A percentile compares a stretch with the other conserved stretches of the same genome.
These are phyloP conservation scores for Molossus alvarezi DNA, from an alignment of 2,797 vertebrate species.

Conservation along the genomic window DNA sequence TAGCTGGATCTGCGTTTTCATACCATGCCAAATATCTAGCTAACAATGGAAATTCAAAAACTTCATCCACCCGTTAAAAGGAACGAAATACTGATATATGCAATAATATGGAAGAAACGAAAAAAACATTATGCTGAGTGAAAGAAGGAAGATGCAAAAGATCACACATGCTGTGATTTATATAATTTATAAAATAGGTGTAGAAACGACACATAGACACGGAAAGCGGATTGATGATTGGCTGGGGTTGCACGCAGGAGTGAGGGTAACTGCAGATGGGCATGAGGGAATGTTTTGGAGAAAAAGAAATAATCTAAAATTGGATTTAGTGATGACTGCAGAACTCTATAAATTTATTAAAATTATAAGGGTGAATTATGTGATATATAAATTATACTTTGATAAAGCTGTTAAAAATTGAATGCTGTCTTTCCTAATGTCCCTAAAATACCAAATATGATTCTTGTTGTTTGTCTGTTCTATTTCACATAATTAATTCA, in stretches of 20 bases:
- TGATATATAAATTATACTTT: background rate
- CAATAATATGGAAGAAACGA: background rate
- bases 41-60: slow-evolving; percentile 43
- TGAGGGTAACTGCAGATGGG: background rate
- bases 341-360: background rate
- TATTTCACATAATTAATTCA: slow-evolving; percentile 14
- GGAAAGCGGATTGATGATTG: background rate
- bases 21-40: background rate
- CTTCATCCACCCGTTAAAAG: background rate
- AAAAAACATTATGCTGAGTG: background rate
- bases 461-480: background rate
- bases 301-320: background rate
- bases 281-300: background rate
- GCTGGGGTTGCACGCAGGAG: background rate
- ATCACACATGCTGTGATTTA: background rate
- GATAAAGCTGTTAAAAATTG: slow-evolving; percentile 20
- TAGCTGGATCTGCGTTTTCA: background rate
- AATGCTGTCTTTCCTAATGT: background rate
- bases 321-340: background rate
- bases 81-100: background rate
- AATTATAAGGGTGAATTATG: background rate
- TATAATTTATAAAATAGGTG: background rate
- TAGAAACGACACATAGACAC: background rate
- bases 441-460: background rate
- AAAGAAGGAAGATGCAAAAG: background rate